Evolutionary conservation across 2,113 vertebrate genomes (phyloP).

Genomic region (cat (Felis catus)): F.catus_Fca126_mat1.0 CM031421.1:53152001-53152500

Average conservation of each 20-base stretch:
- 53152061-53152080: background rate
- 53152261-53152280: background rate
- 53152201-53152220: slow-evolving; percentile 28
- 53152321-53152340: background rate
- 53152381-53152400: background rate
- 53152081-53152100: background rate
- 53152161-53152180: slow-evolving; percentile 65
- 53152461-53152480: background rate
- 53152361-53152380: background rate
- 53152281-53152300: background rate
- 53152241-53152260: background rate
- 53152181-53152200: slow-evolving; percentile 55
- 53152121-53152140: slow-evolving; percentile 44
- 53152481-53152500: background rate
- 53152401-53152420: background rate
- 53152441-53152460: background rate
- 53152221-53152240: background rate
- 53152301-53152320: background rate
- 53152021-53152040: background rate
- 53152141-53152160: slow-evolving; percentile 58
- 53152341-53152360: background rate
- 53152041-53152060: background rate
- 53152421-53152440: background rate
- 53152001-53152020: background rate
- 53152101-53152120: slow-evolving; percentile 50